A percentile compares a stretch with the other conserved stretches of the same genome.
These are phyloP conservation scores for Panthera uncia DNA, from an alignment of 2,113 vertebrate genomes.

Conservation along the genomic window DNA sequence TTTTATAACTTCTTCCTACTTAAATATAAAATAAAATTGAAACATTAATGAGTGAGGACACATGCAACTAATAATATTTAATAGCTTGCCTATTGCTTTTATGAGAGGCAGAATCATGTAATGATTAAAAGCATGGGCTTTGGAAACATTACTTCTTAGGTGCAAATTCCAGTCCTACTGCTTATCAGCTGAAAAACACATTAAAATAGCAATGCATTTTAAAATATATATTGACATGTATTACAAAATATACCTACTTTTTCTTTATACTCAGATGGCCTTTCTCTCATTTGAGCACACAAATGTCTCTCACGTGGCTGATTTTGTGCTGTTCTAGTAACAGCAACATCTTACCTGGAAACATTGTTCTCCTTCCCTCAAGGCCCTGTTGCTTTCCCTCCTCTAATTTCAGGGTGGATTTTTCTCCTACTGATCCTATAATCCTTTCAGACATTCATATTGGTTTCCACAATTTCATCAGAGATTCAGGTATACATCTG, in stretches of 20 bases:
- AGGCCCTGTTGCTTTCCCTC: not conserved
- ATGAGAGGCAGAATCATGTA: not conserved
- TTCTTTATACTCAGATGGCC: not conserved
- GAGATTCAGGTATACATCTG: not conserved
- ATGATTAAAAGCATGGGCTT: not conserved
- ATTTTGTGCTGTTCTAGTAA: not conserved
- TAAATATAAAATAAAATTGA: conserved; percentile 39
- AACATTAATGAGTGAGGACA: conserved; percentile 21
- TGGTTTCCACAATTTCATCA: not conserved
- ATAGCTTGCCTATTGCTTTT: not conserved
- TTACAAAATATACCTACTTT: not conserved
- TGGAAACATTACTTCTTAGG: not conserved
- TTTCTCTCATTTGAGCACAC: not conserved
- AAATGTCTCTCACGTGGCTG: not conserved
- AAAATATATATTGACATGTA: not conserved
- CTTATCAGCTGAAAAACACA: not conserved
- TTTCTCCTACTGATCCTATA: not conserved
- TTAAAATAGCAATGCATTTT: not conserved
- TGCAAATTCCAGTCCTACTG: not conserved
- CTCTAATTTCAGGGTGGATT: not conserved
- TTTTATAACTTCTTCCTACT: not conserved
- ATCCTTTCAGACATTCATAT: not conserved
- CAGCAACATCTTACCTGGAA: not conserved
- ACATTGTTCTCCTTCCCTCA: not conserved
- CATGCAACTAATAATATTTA: not conserved